Percentiles rank a stretch among this genome's conserved stretches.
Evolutionary conservation across 2,113 vertebrate genomes (phyloP).

Genomic region (Bagarius yarrelli): DNA sequence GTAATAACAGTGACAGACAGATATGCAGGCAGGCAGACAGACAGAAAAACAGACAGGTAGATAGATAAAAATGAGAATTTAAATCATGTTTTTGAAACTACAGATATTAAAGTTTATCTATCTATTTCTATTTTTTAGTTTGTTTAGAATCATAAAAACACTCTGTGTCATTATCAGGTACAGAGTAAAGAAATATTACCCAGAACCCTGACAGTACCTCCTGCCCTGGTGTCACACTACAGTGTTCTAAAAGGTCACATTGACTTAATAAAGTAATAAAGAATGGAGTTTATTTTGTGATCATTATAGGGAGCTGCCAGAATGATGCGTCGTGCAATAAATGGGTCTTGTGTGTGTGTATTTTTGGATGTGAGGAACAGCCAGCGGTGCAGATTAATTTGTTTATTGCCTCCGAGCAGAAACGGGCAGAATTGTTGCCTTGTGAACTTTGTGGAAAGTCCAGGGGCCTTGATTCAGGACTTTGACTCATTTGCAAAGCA

Average conservation of each 20-base stretch:
- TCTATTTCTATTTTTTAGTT: no score
- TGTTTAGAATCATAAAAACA: no score
- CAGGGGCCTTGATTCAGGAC: slow-evolving; percentile 6
- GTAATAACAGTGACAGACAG: no score
- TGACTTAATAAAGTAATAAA: no score
- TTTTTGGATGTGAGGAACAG: background rate
- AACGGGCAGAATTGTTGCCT: background rate
- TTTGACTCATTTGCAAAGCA: slow-evolving; percentile 49
- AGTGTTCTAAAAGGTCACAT: no score
- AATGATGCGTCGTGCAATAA: slow-evolving; percentile 13
- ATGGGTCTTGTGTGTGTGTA: background rate
- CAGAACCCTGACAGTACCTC: no score
- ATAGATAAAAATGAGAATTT: no score
- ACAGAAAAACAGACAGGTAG: background rate
- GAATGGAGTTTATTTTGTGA: no score
- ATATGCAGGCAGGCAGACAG: background rate
- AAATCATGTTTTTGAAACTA: no score
- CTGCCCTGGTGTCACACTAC: background rate
- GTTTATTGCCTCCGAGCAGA: background rate
- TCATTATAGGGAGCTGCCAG: slow-evolving; percentile 24
- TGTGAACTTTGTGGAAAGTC: slow-evolving; percentile 6
- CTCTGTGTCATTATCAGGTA: no score
- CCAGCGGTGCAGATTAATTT: slow-evolving; percentile 6
- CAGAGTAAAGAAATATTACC: no score
- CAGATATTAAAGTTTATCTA: no score